Conservation (phyloP, 2,888 invertebrate species). For the Acleris holmiana region DNA sequence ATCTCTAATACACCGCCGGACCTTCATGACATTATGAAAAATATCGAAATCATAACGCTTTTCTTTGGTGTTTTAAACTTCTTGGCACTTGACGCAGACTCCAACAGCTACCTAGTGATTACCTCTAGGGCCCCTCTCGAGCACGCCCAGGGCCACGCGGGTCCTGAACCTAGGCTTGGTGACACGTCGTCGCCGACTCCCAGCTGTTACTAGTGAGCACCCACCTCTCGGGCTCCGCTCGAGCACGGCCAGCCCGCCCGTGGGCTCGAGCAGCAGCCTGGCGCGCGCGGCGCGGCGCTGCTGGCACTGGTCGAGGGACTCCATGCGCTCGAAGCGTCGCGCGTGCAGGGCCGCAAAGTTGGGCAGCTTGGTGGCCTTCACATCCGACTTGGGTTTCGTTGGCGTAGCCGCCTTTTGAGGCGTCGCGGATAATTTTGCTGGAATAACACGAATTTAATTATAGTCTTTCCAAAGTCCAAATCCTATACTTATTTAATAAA, state of each 20-base stretch:
- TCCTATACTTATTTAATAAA: too few species aligned
- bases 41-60: too few species aligned
- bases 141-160: too few species aligned
- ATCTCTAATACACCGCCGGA: too few species aligned
- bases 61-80: too few species aligned
- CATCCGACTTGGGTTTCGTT: conserved; percentile 45
- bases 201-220: not conserved
- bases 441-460: not conserved
- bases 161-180: too few species aligned
- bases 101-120: too few species aligned
- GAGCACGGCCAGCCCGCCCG: conserved; percentile 49
- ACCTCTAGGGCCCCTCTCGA: too few species aligned
- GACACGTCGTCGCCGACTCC: too few species aligned
- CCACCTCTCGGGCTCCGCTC: conserved; percentile 65
- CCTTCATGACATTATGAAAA: too few species aligned
- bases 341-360: conserved; percentile 89
- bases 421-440: conserved; percentile 59
- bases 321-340: conserved; percentile 87
- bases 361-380: conserved; percentile 82
- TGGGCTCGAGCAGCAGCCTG: conserved; percentile 75
- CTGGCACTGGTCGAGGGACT: conserved; percentile 86
- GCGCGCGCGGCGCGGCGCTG: conserved; percentile 68
- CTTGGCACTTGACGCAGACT: too few species aligned
- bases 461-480: not conserved
- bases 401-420: conserved; percentile 51